Percentiles rank a stretch among this genome's conserved stretches.
Evolutionary conservation across 2,888 invertebrate species (phyloP).

Genomic region (Campopleginae sp.): DNA sequence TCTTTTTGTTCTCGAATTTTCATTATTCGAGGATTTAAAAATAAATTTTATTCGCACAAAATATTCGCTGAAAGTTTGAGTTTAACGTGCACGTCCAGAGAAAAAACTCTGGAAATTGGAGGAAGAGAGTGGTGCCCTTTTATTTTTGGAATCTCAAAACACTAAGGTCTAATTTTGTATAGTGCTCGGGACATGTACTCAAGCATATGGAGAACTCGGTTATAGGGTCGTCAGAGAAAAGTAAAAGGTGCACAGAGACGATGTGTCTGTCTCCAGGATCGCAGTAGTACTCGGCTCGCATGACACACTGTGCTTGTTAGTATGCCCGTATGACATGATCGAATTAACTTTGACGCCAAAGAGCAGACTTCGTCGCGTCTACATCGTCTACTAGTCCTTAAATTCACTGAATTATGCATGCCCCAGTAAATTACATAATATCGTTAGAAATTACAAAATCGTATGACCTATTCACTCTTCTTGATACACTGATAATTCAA

Average conservation of each 20-base stretch:
- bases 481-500: background rate
- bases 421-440: constrained; percentile 11
- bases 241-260: constrained; percentile 56
- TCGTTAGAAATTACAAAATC: background rate
- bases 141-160: background rate
- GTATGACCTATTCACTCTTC: background rate
- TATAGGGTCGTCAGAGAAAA: constrained; percentile 45
- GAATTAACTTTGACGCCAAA: constrained; percentile 64
- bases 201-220: constrained; percentile 50
- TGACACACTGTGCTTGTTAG: constrained; percentile 53
- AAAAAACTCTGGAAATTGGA: background rate
- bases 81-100: background rate
- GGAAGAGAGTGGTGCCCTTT: background rate
- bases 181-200: constrained; percentile 28
- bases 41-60: background rate
- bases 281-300: background rate
- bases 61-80: background rate
- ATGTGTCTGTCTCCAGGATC: constrained; percentile 42
- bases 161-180: constrained; percentile 44
- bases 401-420: constrained; percentile 49
- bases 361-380: constrained; percentile 35
- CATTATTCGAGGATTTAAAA: background rate
- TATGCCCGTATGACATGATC: constrained; percentile 57
- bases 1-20: background rate
- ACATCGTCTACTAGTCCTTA: constrained; percentile 37